phyloP scores from a whole-genome alignment of 2,797 vertebrate genomes.

The Podarcis lilfordi region DNA sequence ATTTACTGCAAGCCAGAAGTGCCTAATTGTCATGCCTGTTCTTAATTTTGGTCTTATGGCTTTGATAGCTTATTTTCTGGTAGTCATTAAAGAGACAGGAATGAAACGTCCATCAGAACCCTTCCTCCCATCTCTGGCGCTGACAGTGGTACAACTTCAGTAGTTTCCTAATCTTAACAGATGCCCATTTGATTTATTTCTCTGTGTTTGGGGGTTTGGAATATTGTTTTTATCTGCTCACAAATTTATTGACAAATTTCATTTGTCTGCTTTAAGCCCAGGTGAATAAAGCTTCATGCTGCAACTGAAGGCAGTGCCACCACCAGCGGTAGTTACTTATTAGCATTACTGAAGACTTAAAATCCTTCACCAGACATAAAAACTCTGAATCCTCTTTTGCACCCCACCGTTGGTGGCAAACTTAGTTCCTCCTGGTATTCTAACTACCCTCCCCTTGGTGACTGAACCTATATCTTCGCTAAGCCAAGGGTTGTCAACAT shows the following conservation, averaged over 20 bases:
- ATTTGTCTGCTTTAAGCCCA: neutral
- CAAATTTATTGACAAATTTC: neutral
- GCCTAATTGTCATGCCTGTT: conserved; percentile 48
- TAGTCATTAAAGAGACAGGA: neutral
- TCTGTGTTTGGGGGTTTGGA: conserved; percentile 15
- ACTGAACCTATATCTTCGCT: no score
- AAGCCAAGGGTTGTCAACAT: no score
- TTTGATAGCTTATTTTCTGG: conserved; percentile 35
- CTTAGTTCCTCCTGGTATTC: no score
- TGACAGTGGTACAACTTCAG: neutral
- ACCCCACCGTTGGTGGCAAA: no score
- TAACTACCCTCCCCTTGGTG: no score
- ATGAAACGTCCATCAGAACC: neutral
- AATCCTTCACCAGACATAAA: no score
- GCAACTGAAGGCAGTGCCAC: no score
- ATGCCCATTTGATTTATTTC: conserved; percentile 7
- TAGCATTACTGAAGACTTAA: no score
- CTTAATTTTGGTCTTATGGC: conserved; percentile 45
- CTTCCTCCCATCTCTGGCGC: neutral
- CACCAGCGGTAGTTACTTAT: no score
- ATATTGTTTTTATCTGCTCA: conserved; percentile 15
- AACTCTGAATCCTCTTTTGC: no score
- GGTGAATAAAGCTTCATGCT: no score
- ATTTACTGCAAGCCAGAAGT: conserved; percentile 50
- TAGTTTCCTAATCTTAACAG: neutral